Evolutionary conservation across 2,888 invertebrate species (phyloP).

Genomic region (Shargacucullia verbasci): DNA sequence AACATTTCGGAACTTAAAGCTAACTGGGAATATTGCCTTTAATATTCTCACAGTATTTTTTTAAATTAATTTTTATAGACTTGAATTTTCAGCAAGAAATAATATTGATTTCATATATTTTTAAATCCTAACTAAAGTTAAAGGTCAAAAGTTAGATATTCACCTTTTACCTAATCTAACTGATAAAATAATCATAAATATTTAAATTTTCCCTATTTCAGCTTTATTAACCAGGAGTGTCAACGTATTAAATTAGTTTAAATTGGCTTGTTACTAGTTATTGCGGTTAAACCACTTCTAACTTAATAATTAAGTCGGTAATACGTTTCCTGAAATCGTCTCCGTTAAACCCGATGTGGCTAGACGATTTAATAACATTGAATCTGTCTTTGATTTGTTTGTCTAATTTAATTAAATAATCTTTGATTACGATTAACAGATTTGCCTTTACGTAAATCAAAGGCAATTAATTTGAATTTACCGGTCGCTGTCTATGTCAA

Average conservation of each 20-base stretch:
- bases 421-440: slow-evolving; percentile 26
- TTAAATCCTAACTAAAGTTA: too few species aligned
- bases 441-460: slow-evolving; percentile 12
- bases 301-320: slow-evolving; percentile 19
- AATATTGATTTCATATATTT: too few species aligned
- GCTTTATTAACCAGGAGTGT: too few species aligned
- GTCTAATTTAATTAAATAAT: slow-evolving; percentile 16
- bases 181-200: too few species aligned
- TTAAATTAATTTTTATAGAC: too few species aligned
- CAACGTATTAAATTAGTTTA: too few species aligned
- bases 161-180: too few species aligned
- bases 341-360: slow-evolving; percentile 7
- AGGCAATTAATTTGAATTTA: slow-evolving; percentile 7
- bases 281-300: slow-evolving; percentile 3
- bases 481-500: neutral
- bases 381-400: slow-evolving; percentile 30
- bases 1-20: too few species aligned
- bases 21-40: too few species aligned
- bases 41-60: too few species aligned
- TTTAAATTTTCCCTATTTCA: neutral
- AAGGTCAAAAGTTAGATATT: too few species aligned
- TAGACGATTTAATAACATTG: slow-evolving; percentile 19
- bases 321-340: slow-evolving; percentile 7
- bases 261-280: slow-evolving; percentile 1
- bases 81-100: too few species aligned